Evolutionary conservation across 2,888 invertebrate genomes (phyloP).

Genomic region (Sarcophaga rosellei): DNA sequence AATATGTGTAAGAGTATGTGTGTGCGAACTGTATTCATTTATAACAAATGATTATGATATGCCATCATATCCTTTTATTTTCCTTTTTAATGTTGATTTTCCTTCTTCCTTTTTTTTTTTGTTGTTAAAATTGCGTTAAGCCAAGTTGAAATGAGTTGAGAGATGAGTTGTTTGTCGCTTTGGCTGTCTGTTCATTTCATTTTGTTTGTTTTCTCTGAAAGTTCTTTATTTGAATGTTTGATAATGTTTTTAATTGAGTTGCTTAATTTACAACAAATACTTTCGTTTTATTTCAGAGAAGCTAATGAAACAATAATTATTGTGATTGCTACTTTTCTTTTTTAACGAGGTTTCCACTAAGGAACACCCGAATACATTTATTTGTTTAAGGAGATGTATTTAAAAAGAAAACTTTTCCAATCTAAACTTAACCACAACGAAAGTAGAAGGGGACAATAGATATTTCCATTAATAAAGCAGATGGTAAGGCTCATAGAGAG

Average conservation of each 20-base stretch:
- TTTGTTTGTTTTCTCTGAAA: slow-evolving; percentile 2
- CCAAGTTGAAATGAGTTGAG: slow-evolving; percentile 40
- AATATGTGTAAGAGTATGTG: not conserved
- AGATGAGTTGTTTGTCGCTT: slow-evolving; percentile 20
- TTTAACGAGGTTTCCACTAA: slow-evolving; percentile 14
- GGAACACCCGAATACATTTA: not conserved
- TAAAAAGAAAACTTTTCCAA: not conserved
- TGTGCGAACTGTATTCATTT: not conserved
- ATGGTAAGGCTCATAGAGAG: not conserved
- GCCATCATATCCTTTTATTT: no score
- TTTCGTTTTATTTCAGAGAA: not conserved
- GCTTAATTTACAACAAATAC: slow-evolving; percentile 46
- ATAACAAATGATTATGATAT: slow-evolving; percentile 35
- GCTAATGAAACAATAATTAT: slow-evolving; percentile 10
- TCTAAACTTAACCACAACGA: not conserved
- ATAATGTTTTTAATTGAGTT: slow-evolving; percentile 46
- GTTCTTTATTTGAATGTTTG: slow-evolving; percentile 39
- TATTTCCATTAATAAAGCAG: no score
- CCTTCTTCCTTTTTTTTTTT: slow-evolving; percentile 21
- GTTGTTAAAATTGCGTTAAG: slow-evolving; percentile 46
- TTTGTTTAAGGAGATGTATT: not conserved
- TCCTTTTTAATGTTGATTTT: not conserved
- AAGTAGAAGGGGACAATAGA: not conserved
- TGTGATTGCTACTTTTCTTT: not conserved
- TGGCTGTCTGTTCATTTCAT: slow-evolving; percentile 22